These are phyloP conservation scores for Heliconius erato DNA, from an alignment of 2,888 invertebrate genomes.

Conservation along the genomic window DNA sequence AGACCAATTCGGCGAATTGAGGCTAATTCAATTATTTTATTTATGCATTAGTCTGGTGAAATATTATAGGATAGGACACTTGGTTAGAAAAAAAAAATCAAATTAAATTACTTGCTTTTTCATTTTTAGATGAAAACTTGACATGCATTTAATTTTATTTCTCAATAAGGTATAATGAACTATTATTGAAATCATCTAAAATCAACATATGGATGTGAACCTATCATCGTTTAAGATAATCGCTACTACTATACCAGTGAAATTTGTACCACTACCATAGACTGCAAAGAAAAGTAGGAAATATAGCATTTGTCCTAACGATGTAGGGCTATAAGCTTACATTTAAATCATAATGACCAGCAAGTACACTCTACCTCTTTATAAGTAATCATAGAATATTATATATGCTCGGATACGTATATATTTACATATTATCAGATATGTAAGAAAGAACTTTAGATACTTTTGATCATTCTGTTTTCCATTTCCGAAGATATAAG, in stretches of 20 bases:
- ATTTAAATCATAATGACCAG: conserved; percentile 1
- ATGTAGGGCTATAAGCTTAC: conserved; percentile 5
- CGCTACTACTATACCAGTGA: not conserved
- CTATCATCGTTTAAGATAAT: not conserved
- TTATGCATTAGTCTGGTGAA: not conserved
- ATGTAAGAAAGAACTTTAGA: not conserved
- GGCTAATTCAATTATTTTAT: not conserved
- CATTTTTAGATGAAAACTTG: not conserved
- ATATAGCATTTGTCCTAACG: conserved; percentile 4
- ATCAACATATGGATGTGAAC: not conserved
- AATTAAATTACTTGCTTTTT: not conserved
- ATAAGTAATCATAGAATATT: not conserved
- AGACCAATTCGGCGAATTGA: too few relatives aligned
- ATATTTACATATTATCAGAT: not conserved
- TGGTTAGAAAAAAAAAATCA: not conserved
- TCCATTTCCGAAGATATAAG: not conserved
- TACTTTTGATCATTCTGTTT: not conserved
- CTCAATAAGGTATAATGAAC: not conserved
- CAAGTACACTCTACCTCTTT: not conserved
- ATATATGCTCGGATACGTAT: not conserved
- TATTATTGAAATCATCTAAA: not conserved
- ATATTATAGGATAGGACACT: not conserved
- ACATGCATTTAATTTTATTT: not conserved
- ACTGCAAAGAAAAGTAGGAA: not conserved
- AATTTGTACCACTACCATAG: not conserved